Conservation (phyloP, 2,797 vertebrate species). For the Chelonia mydas region DNA sequence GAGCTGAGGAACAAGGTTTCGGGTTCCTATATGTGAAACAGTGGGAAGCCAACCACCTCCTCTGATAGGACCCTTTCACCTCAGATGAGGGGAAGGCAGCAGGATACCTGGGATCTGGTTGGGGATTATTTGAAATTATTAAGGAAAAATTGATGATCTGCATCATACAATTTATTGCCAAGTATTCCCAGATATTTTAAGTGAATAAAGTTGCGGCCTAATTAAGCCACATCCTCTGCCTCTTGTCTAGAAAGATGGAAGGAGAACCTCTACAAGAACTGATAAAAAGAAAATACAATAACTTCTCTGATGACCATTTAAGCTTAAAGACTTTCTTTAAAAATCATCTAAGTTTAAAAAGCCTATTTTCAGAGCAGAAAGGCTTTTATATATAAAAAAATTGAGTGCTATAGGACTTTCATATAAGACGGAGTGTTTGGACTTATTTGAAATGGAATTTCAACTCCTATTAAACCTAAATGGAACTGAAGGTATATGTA, state of each 20-base stretch:
- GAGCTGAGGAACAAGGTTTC: no score
- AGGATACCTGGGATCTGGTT: background rate
- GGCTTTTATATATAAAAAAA: no score
- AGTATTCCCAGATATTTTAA: background rate
- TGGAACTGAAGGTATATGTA: background rate
- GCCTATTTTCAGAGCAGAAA: background rate
- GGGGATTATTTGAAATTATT: background rate
- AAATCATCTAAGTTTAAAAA: background rate
- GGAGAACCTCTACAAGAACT: background rate
- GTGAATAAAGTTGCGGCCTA: background rate
- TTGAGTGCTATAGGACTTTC: no score
- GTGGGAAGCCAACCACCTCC: background rate
- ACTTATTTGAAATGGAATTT: background rate
- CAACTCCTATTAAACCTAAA: background rate
- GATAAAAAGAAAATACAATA: background rate
- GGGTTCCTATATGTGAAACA: no score
- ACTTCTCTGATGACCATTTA: background rate
- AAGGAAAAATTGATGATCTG: background rate
- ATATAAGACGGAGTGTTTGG: background rate
- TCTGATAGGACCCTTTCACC: background rate
- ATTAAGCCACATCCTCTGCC: background rate
- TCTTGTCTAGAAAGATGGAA: background rate
- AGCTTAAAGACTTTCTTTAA: background rate
- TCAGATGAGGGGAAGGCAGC: background rate
- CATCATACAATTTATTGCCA: background rate